Percentiles rank a stretch among this genome's conserved stretches.
These are phyloP conservation scores for Leuctra nigra DNA, from an alignment of 2,888 invertebrate genomes.

Conservation along the genomic window DNA sequence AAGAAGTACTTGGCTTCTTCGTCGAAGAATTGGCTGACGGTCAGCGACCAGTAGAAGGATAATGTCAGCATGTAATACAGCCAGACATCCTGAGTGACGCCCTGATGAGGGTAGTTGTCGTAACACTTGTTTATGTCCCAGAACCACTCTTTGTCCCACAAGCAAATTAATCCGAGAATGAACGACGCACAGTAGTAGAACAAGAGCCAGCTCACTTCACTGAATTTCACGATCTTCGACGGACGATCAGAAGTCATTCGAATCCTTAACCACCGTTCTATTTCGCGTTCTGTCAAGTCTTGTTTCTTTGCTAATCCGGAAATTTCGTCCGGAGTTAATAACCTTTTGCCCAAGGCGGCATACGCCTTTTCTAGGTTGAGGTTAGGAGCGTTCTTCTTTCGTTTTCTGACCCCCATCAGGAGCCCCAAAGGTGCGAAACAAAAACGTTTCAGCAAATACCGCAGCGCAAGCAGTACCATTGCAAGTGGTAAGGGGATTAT, in stretches of 20 bases:
- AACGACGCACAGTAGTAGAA: conserved; percentile 78
- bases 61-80: conserved; percentile 52
- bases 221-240: conserved; percentile 82
- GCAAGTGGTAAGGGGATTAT: conserved; percentile 39
- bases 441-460: conserved; percentile 40
- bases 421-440: conserved; percentile 37
- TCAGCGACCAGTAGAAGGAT: conserved; percentile 50
- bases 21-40: conserved; percentile 47
- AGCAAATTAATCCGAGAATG: conserved; percentile 66
- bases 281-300: conserved; percentile 76
- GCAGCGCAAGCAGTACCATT: conserved; percentile 38
- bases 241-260: conserved; percentile 80
- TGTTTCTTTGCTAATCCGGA: conserved; percentile 69
- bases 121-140: conserved; percentile 88
- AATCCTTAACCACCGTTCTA: conserved; percentile 85
- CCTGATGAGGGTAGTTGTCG: conserved; percentile 71
- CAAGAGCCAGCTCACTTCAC: conserved; percentile 82
- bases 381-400: conserved; percentile 66
- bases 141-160: conserved; percentile 91
- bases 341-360: conserved; percentile 46
- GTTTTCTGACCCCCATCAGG: conserved; percentile 45
- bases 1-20: conserved; percentile 44
- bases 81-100: conserved; percentile 64
- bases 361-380: conserved; percentile 72
- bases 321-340: conserved; percentile 74